phyloP scores from a whole-genome alignment of 2,113 vertebrate species.

The Bujurquina vittata region DNA sequence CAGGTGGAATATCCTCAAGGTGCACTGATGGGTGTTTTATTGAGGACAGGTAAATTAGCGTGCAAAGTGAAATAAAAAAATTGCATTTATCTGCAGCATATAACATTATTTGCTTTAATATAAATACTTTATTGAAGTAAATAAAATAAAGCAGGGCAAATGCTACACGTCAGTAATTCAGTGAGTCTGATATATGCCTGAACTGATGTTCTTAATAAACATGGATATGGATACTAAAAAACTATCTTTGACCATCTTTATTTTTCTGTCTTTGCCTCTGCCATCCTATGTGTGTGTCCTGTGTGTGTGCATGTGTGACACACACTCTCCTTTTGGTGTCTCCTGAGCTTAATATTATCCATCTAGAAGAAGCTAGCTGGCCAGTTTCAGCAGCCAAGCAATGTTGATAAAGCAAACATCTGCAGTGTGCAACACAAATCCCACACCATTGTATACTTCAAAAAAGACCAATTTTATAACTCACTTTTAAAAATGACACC shows the following conservation, averaged over 20 bases:
- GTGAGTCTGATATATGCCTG: neutral
- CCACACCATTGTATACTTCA: neutral
- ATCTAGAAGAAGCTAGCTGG: neutral
- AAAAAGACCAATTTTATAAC: neutral
- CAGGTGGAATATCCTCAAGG: conserved; percentile 45
- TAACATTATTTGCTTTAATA: neutral
- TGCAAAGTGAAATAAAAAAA: neutral
- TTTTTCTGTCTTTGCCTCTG: neutral
- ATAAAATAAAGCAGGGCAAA: neutral
- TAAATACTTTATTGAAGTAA: neutral
- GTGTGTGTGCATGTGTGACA: neutral
- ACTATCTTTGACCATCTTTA: neutral
- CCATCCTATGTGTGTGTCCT: neutral
- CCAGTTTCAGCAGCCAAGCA: neutral
- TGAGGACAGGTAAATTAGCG: conserved; percentile 30
- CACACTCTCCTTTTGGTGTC: neutral
- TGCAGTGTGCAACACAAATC: neutral
- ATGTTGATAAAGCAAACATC: neutral
- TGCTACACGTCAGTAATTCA: neutral
- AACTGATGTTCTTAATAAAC: neutral
- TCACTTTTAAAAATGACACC: neutral
- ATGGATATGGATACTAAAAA: neutral
- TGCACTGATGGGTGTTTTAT: conserved; percentile 25
- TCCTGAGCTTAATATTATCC: neutral
- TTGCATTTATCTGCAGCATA: neutral